Base-by-base conservation (phyloP, 2,797 vertebrate genomes). In the Spinus olivaceus region DNA sequence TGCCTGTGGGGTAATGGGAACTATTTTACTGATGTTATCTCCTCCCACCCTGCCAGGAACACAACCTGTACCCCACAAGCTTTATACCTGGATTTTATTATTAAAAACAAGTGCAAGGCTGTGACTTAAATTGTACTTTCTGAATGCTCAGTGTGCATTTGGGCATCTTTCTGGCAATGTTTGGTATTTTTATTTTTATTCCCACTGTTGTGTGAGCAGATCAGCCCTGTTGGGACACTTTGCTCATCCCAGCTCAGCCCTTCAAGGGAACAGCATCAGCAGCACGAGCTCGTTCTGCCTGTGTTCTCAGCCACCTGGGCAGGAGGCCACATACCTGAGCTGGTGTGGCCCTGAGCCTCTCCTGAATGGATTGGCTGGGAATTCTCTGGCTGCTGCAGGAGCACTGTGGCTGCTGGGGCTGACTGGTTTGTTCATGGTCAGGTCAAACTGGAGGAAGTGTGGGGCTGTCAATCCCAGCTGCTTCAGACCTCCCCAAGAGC, bases 291-390 rank as follows among this genome's bases (percentile, higher is more conserved):
- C 0, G 77, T 88, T 88, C 46, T 72, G 83, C 73, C 78, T 88
- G 63, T 69, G 70, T 47, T 51, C 66, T 76, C 47, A 90, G 83
- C 59, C 27, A 10, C 6, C 2, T 88, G 86, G 88, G 88, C 83
- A 76, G 6, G 71, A 86, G 77, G 88, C 88, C 39, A 37, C 84
- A 56, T 59, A 67, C 78, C 73, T 92, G 63, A 44, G 66, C 60
- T 93, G 92, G 41, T 86, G 81, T 93, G 90, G 54, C 78, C 66
- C 37, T 66, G 57, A 51, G 46, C 49, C 19, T 88, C 44, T 79
- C 46, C 79, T 51, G 44, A 1, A 3, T 23, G 57, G n/a, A 5
- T 18, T 83, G 67, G 6, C 50, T 92, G 83, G 39, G 59, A 77
- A 63, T 76, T 22, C 16, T 14, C 39, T 65, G 54, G 23, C 63